Evolutionary conservation across 2,797 vertebrate genomes (phyloP), one percentile per base, ranked within the genome.

Genomic region (Gobionotothen gibberifrons): DNA sequence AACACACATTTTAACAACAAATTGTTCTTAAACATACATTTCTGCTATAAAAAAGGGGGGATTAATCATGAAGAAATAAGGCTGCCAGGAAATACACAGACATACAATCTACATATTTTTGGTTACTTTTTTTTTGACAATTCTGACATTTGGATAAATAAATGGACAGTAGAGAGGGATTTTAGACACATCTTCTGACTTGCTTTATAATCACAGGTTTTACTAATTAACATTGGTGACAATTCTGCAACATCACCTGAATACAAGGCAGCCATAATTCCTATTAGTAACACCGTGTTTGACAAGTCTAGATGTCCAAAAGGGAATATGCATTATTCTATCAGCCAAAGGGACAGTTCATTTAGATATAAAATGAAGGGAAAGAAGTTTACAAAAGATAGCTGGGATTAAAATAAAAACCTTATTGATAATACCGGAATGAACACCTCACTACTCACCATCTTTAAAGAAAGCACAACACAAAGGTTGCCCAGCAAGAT

Each of bases 401-500:
- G 39, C 10, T 48, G 54, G 29, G 51, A 58, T 53, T 13, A 67
- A 78, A 42, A 19, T 0, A 78, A 71, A 67, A 26, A 26, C 26
- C 26, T 26, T 26, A 26, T 26, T 26, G 26, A 71, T 17, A 59
- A 59, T 56, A 17, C 6, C 32, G 73, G 51, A 54, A 76, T 48
- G 51, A 54, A 76, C 43, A 69, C 42, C n/a, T 52, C 21, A 90
- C 93, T 94, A 90, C 93, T 94, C 87, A 93, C 93, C 92, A 72
- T 93, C 93, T 93, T 80, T 72, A 59, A 73, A 85, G 48, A 84
- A 26, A 26, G 62, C 69, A 82, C 85, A 79, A 79, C 39, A 78
- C 60, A 85, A 60, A 72, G 71, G 81, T 83, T 72, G 80, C 81
- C 32, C 72, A 71, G 62, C 67, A 59, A 81, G 77, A 56, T 64